Base-by-base conservation (phyloP, 2,113 vertebrate genomes). In the Seriola aureovittata region DNA sequence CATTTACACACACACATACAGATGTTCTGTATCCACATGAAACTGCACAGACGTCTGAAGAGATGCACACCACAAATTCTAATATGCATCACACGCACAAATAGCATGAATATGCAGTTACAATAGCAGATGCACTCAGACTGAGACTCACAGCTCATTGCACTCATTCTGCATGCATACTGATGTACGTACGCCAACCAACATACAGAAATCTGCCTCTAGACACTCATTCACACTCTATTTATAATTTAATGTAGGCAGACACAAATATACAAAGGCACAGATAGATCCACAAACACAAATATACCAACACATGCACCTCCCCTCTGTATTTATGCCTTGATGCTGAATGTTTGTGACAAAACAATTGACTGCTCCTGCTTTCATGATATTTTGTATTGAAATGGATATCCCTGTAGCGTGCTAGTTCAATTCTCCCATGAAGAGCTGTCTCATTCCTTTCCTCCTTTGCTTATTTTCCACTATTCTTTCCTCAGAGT, bases 221-320 rank as follows among this genome's bases (percentile, higher is more conserved):
- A 90, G 91, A 93, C 82, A 76, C 91, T 86, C 93, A 88, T 92
- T 90, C 91, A 84, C 71, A 71, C 38, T 59, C 89, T 89, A 89
- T 92, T 90, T 93, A 89, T 92, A 86, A 90, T 92, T 84, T 73
- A 81, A 84, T 90, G 88, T 85, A 74, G 90, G 88, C 86, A 92
- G 90, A 78, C 81, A 44, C 58, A 58, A 66, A 88, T 67, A 65
- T 75, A 83, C 70, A 80, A 86, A 86, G 78, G 79, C 52, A 75
- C 66, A 66, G 78, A 89, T 71, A 72, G 75, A 84, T 86, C 73
- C 60, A 78, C 81, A 81, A 55, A 90, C 69, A 81, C 74, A 69
- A 71, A 82, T 16, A 67, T 71, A 71, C 59, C 71, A 70, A 78
- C 74, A 77, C 80, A 89, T 38, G 63, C 81, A 23, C 80, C 80